A percentile compares a stretch with the other conserved stretches of the same genome.
Evolutionary conservation across 1,140 invertebrate genomes (phyloP).

Genomic region (Cotesia chilonis): DNA sequence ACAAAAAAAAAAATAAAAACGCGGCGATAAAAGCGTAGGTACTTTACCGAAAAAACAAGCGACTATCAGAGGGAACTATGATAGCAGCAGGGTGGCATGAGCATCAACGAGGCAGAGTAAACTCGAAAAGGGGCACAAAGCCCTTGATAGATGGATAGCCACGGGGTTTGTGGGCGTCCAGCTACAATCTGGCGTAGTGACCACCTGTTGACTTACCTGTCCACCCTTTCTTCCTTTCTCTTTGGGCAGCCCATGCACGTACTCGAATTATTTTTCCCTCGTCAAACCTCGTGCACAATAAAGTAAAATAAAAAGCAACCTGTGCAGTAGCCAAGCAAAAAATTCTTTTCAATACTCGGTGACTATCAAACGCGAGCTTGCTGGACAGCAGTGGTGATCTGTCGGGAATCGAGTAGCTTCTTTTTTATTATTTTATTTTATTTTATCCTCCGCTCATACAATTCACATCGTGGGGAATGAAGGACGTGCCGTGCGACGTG

Average conservation of each 20-base stretch:
- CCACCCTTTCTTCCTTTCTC: slow-evolving; percentile 61
- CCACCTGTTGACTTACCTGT: slow-evolving; percentile 61
- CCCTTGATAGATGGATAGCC: slow-evolving; percentile 64
- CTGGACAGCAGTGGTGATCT: too few relatives aligned
- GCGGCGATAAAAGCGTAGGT: neutral
- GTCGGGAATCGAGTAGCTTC: neutral
- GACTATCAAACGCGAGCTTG: too few relatives aligned
- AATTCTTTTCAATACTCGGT: too few relatives aligned
- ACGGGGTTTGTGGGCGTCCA: slow-evolving; percentile 52
- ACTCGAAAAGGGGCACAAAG: slow-evolving; percentile 53
- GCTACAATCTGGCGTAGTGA: slow-evolving; percentile 55
- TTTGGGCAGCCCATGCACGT: slow-evolving; percentile 47
- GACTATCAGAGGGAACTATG: slow-evolving; percentile 8
- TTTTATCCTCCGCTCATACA: neutral
- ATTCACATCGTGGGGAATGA: neutral
- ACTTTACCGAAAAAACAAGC: too few relatives aligned
- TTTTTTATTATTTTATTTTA: neutral
- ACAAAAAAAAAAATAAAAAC: slow-evolving; percentile 14
- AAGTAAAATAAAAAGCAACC: too few relatives aligned
- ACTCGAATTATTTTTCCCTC: neutral
- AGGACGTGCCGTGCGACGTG: slow-evolving; percentile 1
- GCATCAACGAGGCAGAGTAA: slow-evolving; percentile 35
- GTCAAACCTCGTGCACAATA: too few relatives aligned
- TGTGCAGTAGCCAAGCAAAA: too few relatives aligned
- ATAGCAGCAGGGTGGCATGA: too few relatives aligned